Conservation (phyloP, 1,140 invertebrate species). For the Drosophila nasuta region DNA sequence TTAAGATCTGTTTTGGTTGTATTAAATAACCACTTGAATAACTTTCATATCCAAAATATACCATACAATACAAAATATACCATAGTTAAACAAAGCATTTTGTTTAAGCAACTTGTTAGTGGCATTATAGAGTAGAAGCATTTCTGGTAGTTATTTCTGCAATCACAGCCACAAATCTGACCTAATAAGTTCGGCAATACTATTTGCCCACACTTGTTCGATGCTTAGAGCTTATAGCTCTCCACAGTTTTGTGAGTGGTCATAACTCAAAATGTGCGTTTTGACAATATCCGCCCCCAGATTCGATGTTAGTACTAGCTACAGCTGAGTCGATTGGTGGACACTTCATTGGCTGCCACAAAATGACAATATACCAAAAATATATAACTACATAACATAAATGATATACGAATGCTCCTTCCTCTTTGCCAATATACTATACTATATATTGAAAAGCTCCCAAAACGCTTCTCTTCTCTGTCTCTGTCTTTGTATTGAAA, state of each 20-base stretch:
- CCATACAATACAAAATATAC: too few species aligned
- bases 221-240: neutral
- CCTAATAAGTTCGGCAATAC: neutral
- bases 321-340: constrained; percentile 54
- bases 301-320: constrained; percentile 17
- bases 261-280: neutral
- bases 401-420: constrained; percentile 34
- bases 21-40: too few species aligned
- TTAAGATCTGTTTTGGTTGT: too few species aligned
- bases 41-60: too few species aligned
- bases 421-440: constrained; percentile 3
- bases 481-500: neutral
- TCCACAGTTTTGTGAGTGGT: neutral
- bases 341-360: constrained; percentile 66
- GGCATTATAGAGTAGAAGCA: too few species aligned
- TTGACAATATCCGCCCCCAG: constrained; percentile 58
- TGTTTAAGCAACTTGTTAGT: too few species aligned
- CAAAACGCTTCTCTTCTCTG: neutral
- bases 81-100: too few species aligned
- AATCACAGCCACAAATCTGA: too few species aligned
- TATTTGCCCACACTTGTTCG: neutral
- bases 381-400: constrained; percentile 39
- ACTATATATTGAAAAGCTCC: constrained; percentile 7
- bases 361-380: constrained; percentile 47
- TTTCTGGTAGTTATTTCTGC: too few species aligned